A percentile compares a stretch with the other conserved stretches of the same genome.
These are phyloP conservation scores for Thymelicus acteon DNA, from an alignment of 2,888 invertebrate species.

Conservation along the genomic window DNA sequence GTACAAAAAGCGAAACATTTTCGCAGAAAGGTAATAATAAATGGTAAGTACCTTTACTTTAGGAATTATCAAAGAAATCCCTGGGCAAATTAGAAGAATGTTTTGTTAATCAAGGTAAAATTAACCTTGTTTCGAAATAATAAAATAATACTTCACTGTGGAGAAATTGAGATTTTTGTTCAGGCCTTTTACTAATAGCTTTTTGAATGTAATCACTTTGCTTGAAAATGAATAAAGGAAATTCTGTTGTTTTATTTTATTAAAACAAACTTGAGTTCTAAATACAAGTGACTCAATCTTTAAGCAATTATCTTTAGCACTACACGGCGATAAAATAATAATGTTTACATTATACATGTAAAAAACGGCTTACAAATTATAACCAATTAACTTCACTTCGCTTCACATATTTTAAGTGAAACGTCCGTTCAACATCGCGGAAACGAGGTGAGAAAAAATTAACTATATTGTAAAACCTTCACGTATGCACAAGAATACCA, in stretches of 20 bases:
- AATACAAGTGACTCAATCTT: too few species aligned
- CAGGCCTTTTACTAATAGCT: background rate
- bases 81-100: slow-evolving; percentile 28
- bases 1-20: slow-evolving; percentile 24
- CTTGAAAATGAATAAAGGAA: background rate
- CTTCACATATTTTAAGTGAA: too few species aligned
- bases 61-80: slow-evolving; percentile 33
- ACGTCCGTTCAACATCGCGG: too few species aligned
- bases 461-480: too few species aligned
- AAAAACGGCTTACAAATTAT: too few species aligned
- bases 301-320: too few species aligned
- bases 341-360: too few species aligned
- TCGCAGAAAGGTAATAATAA: slow-evolving; percentile 28
- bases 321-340: too few species aligned
- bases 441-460: too few species aligned
- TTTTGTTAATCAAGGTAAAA: slow-evolving; percentile 28
- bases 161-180: slow-evolving; percentile 1
- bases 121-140: slow-evolving; percentile 24
- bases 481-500: too few species aligned
- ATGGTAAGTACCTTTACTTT: slow-evolving; percentile 24
- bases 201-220: background rate
- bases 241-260: background rate
- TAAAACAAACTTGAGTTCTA: too few species aligned
- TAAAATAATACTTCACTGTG: slow-evolving; percentile 15
- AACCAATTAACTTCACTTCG: too few species aligned